Base-by-base conservation (phyloP, 2,888 invertebrate genomes). In the Caenorhabditis plicata region DNA sequence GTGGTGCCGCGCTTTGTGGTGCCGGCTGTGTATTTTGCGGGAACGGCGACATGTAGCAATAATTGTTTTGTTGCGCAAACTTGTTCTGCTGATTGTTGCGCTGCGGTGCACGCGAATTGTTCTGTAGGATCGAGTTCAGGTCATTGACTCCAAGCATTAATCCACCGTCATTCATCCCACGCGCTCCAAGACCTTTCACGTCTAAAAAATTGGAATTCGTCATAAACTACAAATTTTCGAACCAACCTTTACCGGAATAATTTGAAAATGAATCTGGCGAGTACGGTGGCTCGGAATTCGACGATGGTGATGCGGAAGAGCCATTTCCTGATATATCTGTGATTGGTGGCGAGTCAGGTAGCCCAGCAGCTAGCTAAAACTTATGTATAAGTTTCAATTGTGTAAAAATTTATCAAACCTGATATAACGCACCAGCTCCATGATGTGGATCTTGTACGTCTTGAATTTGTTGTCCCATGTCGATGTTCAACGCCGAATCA, bases 311-410 rank as follows among this genome's bases (percentile, higher is more conserved):
- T n/a, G 73, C 70, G 5, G 70, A 68, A 4, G 68, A 68, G 19
- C 69, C 75, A 15, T 67, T 71, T 8, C 66, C 75, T 22, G 73
- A 73, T 7, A 75, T 60, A 45, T 79, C 79, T 7, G 79, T 80
- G 41, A 80, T 73, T 9, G 79, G 79, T 35, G 79, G 79, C 17
- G 73, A 71, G 52, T 78, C 77, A 31, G 77, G 79, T 38, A 79
- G 64, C 13, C 75, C 13, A n/a, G 35, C 33, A 33, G 23, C 36
- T 26, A 15, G 17, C 23, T 23, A 36, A n/a, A n/a, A n/a, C n/a
- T n/a, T n/a, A n/a, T n/a, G n/a, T n/a, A n/a, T n/a, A n/a, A n/a
- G n/a, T n/a, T n/a, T n/a, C n/a, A n/a, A n/a, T n/a, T n/a, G n/a
- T n/a, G n/a, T n/a, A 35, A 39, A 9, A 23, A 15, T 19, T 48